phyloP scores from a whole-genome alignment of 2,888 invertebrate genomes.

The Diaperis boleti region DNA sequence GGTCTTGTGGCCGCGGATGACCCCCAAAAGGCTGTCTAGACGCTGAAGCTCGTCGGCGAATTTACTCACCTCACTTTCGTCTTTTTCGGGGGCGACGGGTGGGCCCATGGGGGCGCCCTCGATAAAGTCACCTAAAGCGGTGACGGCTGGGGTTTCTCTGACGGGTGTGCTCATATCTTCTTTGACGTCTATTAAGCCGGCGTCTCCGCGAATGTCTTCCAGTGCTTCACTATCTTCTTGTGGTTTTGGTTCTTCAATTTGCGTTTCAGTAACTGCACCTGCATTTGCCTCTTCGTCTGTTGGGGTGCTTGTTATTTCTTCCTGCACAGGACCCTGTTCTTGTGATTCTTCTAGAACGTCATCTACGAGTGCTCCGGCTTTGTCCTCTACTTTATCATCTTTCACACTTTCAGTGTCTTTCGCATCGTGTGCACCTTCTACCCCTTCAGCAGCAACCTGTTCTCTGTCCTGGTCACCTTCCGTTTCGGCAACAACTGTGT shows the following conservation, averaged over 20 bases:
- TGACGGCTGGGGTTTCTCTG: too few species aligned
- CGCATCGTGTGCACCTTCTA: constrained; percentile 4
- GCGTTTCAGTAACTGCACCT: not conserved
- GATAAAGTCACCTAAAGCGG: too few species aligned
- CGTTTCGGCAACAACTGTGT: not conserved
- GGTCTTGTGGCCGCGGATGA: constrained; percentile 57
- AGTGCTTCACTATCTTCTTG: too few species aligned
- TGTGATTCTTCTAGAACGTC: too few species aligned
- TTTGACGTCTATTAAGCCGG: too few species aligned
- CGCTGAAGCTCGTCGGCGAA: constrained; percentile 13
- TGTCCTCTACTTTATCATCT: too few species aligned
- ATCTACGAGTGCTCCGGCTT: constrained; percentile 4
- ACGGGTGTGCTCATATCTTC: too few species aligned
- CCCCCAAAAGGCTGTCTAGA: constrained; percentile 5
- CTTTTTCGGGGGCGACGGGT: not conserved
- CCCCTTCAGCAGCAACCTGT: not conserved
- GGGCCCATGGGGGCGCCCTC: not conserved
- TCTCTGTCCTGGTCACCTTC: constrained; percentile 7
- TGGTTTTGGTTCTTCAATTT: too few species aligned
- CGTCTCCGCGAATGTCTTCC: too few species aligned
- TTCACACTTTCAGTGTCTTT: constrained; percentile 2
- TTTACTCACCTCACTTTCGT: not conserved
- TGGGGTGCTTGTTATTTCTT: too few species aligned
- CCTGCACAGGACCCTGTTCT: too few species aligned
- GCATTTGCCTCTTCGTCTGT: constrained; percentile 2